Evolutionary conservation across 1,140 invertebrate genomes (phyloP).

Genomic region (Drosophila guanche): DNA sequence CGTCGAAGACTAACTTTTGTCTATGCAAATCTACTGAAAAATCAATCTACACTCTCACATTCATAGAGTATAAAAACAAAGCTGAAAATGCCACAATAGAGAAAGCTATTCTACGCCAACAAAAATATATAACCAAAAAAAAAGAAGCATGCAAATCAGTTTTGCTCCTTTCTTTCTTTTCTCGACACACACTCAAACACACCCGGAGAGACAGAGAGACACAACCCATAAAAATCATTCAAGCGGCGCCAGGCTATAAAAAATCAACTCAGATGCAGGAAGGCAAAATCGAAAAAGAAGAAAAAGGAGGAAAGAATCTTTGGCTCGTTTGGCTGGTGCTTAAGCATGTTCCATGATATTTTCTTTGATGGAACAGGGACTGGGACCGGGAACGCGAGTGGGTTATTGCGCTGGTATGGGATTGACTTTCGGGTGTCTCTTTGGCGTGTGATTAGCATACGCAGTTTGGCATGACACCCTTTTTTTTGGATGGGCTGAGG

Average conservation of each 20-base stretch:
- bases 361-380: conserved; percentile 11
- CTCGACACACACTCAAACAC: neutral
- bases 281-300: conserved; percentile 23
- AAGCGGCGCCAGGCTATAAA: conserved; percentile 78
- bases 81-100: conserved; percentile 25
- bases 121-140: neutral
- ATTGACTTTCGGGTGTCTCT: conserved; percentile 26
- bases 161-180: conserved; percentile 33
- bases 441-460: conserved; percentile 76
- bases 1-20: neutral
- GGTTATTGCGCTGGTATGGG: conserved; percentile 5
- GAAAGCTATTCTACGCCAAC: conserved; percentile 8
- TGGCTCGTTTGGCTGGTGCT: conserved; percentile 69
- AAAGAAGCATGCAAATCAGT: conserved; percentile 70
- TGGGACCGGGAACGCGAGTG: conserved; percentile 2
- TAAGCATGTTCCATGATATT: conserved; percentile 70
- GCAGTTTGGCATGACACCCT: conserved; percentile 69
- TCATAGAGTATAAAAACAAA: conserved; percentile 32
- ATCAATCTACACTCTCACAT: conserved; percentile 28
- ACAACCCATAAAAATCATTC: conserved; percentile 75
- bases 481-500: conserved; percentile 23
- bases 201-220: conserved; percentile 18
- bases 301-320: conserved; percentile 54
- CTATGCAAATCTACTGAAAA: conserved; percentile 14
- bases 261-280: conserved; percentile 68